Evolutionary conservation across 2,888 invertebrate species (phyloP).

Genomic region (Antheraea assamensis): DNA sequence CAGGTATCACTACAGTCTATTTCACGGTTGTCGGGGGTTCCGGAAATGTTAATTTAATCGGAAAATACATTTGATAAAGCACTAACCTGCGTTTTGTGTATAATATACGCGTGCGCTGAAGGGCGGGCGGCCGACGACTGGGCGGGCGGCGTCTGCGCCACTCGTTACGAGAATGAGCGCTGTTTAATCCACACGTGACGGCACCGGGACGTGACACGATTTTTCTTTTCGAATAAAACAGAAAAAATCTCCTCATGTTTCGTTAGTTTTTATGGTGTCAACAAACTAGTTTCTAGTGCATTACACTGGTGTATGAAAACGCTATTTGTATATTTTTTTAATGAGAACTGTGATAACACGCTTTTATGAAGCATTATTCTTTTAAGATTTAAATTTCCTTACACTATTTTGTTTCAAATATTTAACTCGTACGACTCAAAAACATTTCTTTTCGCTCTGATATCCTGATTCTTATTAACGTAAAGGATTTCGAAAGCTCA

Average conservation of each 20-base stretch:
- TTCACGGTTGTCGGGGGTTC: conserved; percentile 20
- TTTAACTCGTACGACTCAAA: neutral
- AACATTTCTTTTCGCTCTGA: neutral
- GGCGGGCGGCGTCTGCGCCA: conserved; percentile 70
- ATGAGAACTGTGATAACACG: neutral
- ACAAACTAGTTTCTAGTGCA: conserved; percentile 7
- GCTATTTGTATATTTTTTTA: conserved; percentile 2
- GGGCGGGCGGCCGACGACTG: conserved; percentile 78
- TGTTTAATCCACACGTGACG: conserved; percentile 37
- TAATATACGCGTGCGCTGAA: conserved; percentile 58
- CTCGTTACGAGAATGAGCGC: conserved; percentile 32
- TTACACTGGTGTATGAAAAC: neutral
- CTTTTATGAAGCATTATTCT: neutral
- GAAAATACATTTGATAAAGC: conserved; percentile 35
- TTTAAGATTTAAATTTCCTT: neutral
- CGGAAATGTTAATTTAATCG: conserved; percentile 33
- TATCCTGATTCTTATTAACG: neutral
- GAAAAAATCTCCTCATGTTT: conserved; percentile 9
- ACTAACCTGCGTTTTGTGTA: conserved; percentile 54
- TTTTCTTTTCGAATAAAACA: conserved; percentile 18
- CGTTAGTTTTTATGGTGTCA: conserved; percentile 12
- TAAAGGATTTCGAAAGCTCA: neutral
- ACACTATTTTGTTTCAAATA: neutral
- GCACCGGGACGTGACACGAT: conserved; percentile 26
- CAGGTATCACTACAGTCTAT: conserved; percentile 7